phyloP scores from a whole-genome alignment of 2,888 invertebrate species.

The Ecliptopera silaceata region DNA sequence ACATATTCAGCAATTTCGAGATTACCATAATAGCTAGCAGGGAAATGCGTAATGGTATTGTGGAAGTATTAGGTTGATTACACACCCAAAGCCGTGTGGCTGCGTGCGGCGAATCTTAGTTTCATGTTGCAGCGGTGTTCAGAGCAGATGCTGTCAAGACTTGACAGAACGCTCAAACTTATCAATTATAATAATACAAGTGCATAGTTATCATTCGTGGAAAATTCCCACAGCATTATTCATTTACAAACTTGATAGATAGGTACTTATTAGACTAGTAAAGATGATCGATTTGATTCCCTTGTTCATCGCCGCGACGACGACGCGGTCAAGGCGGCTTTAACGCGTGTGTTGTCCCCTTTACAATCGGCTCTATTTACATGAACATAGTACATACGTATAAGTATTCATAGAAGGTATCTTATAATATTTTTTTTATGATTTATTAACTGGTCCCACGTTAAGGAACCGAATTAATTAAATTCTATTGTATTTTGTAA shows the following conservation, averaged over 20 bases:
- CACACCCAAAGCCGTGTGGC: not conserved
- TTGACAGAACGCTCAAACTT: no score
- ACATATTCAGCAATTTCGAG: not conserved
- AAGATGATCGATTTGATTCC: not conserved
- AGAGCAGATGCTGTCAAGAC: no score
- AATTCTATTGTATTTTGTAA: no score
- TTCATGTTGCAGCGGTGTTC: no score
- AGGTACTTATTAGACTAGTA: not conserved
- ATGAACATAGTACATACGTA: not conserved
- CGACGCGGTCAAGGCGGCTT: no score
- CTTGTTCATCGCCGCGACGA: not conserved
- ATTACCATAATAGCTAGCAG: not conserved
- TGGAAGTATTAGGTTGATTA: not conserved
- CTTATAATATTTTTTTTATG: not conserved
- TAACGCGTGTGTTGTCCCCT: not conserved
- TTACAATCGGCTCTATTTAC: not conserved
- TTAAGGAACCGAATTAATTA: not conserved
- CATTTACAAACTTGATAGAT: no score
- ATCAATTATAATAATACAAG: no score
- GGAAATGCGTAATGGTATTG: not conserved
- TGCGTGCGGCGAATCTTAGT: no score
- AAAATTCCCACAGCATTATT: no score
- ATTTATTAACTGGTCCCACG: not conserved
- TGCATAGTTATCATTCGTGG: no score
- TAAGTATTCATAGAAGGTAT: no score